phyloP scores from a whole-genome alignment of 2,113 vertebrate species.

The Malurus alboscapulatus region DNA sequence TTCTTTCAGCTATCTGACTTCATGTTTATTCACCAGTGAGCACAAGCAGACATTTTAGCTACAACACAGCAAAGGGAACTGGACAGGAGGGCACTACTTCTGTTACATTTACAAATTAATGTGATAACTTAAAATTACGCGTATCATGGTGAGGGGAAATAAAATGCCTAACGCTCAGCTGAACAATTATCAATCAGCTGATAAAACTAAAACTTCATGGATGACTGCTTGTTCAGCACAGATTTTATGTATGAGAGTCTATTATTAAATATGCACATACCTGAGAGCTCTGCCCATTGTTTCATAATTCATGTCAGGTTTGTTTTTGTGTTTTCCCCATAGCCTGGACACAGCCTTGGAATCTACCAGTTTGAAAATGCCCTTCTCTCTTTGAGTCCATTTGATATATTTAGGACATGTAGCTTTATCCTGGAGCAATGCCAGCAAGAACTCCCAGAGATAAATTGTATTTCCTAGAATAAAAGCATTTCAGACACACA shows the following conservation, averaged over 20 bases:
- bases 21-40: not conserved
- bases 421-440: conserved; percentile 92
- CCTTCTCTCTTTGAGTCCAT: conserved; percentile 92
- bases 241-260: not conserved
- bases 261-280: conserved; percentile 67
- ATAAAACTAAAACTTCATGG: not conserved
- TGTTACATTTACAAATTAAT: not conserved
- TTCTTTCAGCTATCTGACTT: not conserved
- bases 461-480: conserved; percentile 92
- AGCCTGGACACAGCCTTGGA: conserved; percentile 94
- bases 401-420: conserved; percentile 98
- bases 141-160: not conserved
- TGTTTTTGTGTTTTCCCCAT: conserved; percentile 99
- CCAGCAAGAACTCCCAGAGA: conserved; percentile 97
- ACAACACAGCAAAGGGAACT: not conserved
- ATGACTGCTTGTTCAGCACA: not conserved
- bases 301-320: conserved; percentile 99
- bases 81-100: not conserved
- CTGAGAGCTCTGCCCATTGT: conserved; percentile 98
- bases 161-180: not conserved
- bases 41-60: not conserved
- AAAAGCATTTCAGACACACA: not conserved
- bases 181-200: not conserved
- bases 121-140: fast-evolving
- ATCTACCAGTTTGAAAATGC: conserved; percentile 97